These are phyloP conservation scores for Apodemus agrarius DNA, from an alignment of 2,797 vertebrate species.

Conservation along the genomic window DNA sequence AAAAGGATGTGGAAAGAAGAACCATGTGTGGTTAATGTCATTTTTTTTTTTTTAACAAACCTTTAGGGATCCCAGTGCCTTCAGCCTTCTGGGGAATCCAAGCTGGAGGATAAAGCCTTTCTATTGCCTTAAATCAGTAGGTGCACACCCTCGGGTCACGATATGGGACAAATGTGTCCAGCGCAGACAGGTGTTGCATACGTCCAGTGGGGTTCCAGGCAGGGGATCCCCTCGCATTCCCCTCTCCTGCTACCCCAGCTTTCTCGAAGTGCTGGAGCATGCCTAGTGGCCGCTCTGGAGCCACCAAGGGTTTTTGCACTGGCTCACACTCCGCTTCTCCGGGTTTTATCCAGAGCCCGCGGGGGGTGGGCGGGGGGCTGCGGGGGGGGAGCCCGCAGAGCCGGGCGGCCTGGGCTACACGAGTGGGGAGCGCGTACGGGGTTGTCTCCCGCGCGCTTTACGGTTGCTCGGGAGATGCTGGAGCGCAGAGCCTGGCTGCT, in stretches of 20 bases:
- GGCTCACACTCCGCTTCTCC: constrained; percentile 68
- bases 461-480: constrained; percentile 52
- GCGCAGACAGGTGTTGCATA: not conserved
- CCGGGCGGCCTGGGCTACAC: not conserved
- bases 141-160: not conserved
- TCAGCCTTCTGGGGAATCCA: not conserved
- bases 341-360: constrained; percentile 76
- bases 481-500: constrained; percentile 36
- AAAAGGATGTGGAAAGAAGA: not conserved
- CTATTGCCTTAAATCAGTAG: not conserved
- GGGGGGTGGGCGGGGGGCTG: not conserved
- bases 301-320: constrained; percentile 37
- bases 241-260: not conserved
- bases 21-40: not conserved
- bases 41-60: not conserved
- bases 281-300: constrained; percentile 66
- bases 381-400: not conserved
- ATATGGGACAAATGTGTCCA: not conserved
- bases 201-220: not conserved
- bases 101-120: not conserved
- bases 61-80: constrained; percentile 16
- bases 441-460: not conserved
- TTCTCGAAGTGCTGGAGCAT: constrained; percentile 59
- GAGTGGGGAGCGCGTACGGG: not conserved
- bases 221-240: not conserved